A percentile compares a stretch with the other conserved stretches of the same genome.
Conservation (phyloP, 1,140 invertebrate species). For the Zaprionus ghesquierei region DNA sequence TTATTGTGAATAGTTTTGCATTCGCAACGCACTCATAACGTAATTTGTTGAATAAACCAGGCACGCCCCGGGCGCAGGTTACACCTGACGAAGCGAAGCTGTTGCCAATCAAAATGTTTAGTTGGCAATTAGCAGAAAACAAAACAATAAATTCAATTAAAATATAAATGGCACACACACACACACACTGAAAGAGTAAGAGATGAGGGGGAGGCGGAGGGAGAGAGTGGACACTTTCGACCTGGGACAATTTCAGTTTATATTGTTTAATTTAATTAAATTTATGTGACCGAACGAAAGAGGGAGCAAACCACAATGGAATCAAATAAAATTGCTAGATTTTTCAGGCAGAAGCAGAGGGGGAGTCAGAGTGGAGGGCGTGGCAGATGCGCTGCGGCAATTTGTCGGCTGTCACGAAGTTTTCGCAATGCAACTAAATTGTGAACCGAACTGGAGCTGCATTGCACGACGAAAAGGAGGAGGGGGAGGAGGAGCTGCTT, state of each 20-base stretch:
- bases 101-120: slow-evolving; percentile 15
- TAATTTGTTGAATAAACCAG: not conserved
- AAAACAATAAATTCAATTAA: slow-evolving; percentile 68
- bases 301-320: slow-evolving; percentile 13
- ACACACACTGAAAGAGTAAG: not conserved
- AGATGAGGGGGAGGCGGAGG: not conserved
- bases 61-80: not conserved
- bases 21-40: not conserved
- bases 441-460: slow-evolving; percentile 23
- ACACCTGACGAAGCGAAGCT: not conserved
- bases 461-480: not conserved
- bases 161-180: slow-evolving; percentile 43
- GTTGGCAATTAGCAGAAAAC: slow-evolving; percentile 29
- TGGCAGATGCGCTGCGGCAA: slow-evolving; percentile 46
- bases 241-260: slow-evolving; percentile 38
- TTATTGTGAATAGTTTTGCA: not conserved
- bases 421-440: slow-evolving; percentile 73
- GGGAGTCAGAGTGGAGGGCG: not conserved
- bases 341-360: not conserved
- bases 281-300: slow-evolving; percentile 58
- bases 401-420: slow-evolving; percentile 62
- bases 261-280: slow-evolving; percentile 61
- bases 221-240: not conserved
- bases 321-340: slow-evolving; percentile 4
- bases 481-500: slow-evolving; percentile 29